Percentiles rank a stretch among this genome's conserved stretches.
Evolutionary conservation across 2,888 invertebrate genomes (phyloP).

Genomic region (Tanypteryx hageni): DNA sequence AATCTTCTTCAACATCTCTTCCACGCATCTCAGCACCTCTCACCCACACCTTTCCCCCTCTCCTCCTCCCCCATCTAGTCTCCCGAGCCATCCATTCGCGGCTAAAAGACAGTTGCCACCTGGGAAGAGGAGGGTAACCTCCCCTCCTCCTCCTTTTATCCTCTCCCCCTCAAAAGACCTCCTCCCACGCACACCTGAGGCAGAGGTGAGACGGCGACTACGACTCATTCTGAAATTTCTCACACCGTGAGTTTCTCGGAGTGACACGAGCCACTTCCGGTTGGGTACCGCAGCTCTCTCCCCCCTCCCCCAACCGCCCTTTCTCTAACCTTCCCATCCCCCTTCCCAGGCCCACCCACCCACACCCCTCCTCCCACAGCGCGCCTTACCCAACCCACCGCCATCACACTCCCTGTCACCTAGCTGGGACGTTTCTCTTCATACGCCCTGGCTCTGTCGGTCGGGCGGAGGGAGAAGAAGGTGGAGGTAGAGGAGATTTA

Average conservation of each 20-base stretch:
- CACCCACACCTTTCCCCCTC: not conserved
- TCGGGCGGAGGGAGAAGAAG: not conserved
- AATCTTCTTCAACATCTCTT: not conserved
- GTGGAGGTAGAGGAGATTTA: not conserved
- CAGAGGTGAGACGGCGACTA: not conserved
- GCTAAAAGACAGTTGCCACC: constrained; percentile 45
- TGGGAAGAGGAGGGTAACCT: not conserved
- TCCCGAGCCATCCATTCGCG: constrained; percentile 20
- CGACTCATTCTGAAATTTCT: constrained; percentile 62
- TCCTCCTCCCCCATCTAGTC: not conserved
- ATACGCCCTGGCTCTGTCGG: not conserved
- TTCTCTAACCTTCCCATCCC: not conserved
- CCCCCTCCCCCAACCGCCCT: not conserved
- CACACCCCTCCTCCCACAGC: no score
- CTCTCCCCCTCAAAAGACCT: no score
- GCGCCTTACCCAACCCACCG: no score
- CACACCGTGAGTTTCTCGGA: constrained; percentile 40
- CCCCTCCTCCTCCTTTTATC: no score
- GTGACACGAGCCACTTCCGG: constrained; percentile 64
- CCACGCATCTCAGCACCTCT: not conserved
- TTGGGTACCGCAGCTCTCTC: constrained; percentile 19
- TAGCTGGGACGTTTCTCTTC: not conserved
- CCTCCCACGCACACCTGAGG: constrained; percentile 43
- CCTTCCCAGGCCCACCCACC: not conserved
- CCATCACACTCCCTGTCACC: no score